Evolutionary conservation across 1,140 invertebrate genomes (phyloP), one percentile per base, ranked within the genome.

Genomic region (Drosophila ogumai): DNA sequence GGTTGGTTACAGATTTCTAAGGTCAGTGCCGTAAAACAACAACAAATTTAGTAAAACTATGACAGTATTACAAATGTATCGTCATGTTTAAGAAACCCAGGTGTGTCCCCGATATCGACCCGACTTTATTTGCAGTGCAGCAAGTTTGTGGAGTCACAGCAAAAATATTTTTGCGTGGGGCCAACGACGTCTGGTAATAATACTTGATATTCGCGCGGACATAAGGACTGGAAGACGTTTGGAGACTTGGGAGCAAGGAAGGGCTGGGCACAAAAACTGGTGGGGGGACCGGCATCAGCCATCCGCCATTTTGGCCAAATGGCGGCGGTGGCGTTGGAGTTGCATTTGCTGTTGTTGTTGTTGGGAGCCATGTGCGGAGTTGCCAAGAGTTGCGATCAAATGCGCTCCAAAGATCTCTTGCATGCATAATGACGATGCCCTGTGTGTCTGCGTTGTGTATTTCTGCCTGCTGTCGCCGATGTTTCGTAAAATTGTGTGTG

Each of bases 161-260:
- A 58, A 60, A 86, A 87, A 82, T 87, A 86, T 86, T 80, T 79
- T 75, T 82, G 82, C 82, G 82, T 86, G 82, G 82, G 82, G 82
- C 82, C 54, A 40, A 49, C 55, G 69, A 49, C 55, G 69, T 73
- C 69, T 72, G 69, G 66, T 28, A 67, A 65, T 67, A 67, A 66
- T 67, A 38, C 63, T 69, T 46, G 46, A 67, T 52, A 28, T 47
- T 28, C 31, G 60, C 44, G 65, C 58, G 38, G 57, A 66, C 57
- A 46, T 66, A 22, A 36, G 12, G 41, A 46, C 64, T 63, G 32
- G 47, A 52, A 44, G 59, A 61, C 41, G n/a, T 52, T 54, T 47
- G 57, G 41, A 47, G 50, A 43, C 25, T 12, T 31, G 22, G 36
- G 15, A 17, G 32, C 50, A 13, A 40, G 52, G 28, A 32, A 43